phyloP scores from a whole-genome alignment of 2,888 invertebrate species.

The Epinotia nisella region DNA sequence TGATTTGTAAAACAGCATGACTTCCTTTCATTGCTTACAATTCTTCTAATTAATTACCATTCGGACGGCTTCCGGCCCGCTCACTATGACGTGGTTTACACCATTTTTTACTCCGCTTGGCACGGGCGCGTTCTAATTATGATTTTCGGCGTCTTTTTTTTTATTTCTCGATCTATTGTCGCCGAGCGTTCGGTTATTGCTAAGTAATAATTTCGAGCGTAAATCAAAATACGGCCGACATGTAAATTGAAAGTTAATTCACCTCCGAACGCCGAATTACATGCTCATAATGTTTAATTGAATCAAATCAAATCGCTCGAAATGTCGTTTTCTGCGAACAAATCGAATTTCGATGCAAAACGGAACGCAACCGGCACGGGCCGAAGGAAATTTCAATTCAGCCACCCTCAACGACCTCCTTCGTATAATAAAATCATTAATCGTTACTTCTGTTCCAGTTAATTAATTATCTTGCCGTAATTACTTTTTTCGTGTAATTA shows the following conservation, averaged over 20 bases:
- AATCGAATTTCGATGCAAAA: constrained; percentile 74
- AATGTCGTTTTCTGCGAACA: constrained; percentile 67
- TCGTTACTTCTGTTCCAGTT: constrained; percentile 85
- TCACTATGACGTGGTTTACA: constrained; percentile 68
- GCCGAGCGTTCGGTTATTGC: constrained; percentile 29
- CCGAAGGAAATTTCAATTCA: constrained; percentile 78
- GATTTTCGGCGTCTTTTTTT: constrained; percentile 52
- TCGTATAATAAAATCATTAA: constrained; percentile 85
- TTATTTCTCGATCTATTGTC: constrained; percentile 39
- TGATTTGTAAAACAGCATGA: constrained; percentile 85
- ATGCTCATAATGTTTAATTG: constrained; percentile 69
- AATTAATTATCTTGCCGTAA: constrained; percentile 85
- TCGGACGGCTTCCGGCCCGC: constrained; percentile 80
- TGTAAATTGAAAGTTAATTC: constrained; percentile 47
- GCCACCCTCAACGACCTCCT: constrained; percentile 77
- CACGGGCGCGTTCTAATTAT: constrained; percentile 65
- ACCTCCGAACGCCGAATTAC: constrained; percentile 45
- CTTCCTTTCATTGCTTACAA: constrained; percentile 83
- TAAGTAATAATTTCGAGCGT: constrained; percentile 20
- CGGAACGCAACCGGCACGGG: constrained; percentile 63
- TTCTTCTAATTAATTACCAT: constrained; percentile 84
- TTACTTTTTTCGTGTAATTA: constrained; percentile 86
- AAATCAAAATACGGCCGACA: constrained; percentile 20
- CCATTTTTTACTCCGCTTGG: constrained; percentile 74
- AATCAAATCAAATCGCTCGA: constrained; percentile 72